Conservation (phyloP, 1,140 invertebrate genomes). For the Amyelois transitella region DNA sequence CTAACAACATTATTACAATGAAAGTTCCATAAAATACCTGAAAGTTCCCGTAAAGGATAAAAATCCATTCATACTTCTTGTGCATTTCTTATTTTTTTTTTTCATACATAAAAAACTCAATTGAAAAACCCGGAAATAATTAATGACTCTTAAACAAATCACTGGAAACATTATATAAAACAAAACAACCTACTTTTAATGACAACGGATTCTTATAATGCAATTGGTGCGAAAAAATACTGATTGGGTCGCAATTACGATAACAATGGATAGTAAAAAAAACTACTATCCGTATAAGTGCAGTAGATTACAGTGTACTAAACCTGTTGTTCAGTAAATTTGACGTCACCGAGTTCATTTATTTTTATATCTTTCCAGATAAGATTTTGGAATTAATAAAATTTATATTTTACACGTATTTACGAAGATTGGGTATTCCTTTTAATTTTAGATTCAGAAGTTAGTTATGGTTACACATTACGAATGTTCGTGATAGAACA, state of each 20-base stretch:
- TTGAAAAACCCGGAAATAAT: neutral
- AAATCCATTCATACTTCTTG: too few relatives aligned
- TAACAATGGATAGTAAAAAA: neutral
- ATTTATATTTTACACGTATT: too few relatives aligned
- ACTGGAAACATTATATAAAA: neutral
- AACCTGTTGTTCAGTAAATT: neutral
- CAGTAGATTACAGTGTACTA: neutral
- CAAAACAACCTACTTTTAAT: neutral
- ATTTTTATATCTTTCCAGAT: neutral
- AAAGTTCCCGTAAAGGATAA: too few relatives aligned
- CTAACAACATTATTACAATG: too few relatives aligned
- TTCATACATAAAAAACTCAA: too few relatives aligned
- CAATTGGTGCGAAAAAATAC: neutral
- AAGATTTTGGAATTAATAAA: neutral
- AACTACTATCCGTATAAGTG: neutral
- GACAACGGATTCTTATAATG: neutral
- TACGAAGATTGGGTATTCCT: too few relatives aligned
- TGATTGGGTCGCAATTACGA: neutral
- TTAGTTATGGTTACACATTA: too few relatives aligned
- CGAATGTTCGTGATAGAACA: too few relatives aligned
- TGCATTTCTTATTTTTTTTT: too few relatives aligned
- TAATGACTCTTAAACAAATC: neutral
- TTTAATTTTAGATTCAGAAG: too few relatives aligned
- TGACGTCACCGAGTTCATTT: neutral
- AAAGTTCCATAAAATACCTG: too few relatives aligned